Conservation (phyloP, 2,797 vertebrate species). For the Trachops cirrhosus region DNA sequence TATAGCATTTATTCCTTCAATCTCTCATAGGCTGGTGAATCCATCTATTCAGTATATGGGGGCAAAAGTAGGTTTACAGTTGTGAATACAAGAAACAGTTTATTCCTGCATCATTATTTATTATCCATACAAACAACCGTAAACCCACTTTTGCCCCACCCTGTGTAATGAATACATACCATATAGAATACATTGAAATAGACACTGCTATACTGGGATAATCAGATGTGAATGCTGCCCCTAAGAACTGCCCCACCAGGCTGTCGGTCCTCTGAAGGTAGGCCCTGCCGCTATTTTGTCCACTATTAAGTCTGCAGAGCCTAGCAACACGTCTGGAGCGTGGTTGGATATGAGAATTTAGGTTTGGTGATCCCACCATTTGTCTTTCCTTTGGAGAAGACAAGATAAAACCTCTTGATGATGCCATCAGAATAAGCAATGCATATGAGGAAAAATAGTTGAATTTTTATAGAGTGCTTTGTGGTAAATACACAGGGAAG, state of each 20-base stretch:
- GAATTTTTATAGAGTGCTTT: neutral
- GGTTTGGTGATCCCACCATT: neutral
- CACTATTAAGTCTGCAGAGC: neutral
- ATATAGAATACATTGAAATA: neutral
- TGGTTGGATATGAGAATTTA: neutral
- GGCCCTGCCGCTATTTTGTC: neutral
- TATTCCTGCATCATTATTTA: neutral
- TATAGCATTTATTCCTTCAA: neutral
- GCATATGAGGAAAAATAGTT: neutral
- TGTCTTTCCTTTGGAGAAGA: neutral
- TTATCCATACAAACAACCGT: neutral
- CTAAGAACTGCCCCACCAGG: neutral
- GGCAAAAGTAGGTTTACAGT: neutral
- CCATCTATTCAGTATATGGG: neutral
- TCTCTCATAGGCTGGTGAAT: neutral
- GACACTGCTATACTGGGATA: neutral
- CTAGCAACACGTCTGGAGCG: conserved; percentile 44
- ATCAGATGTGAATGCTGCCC: neutral
- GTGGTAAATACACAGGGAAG: neutral
- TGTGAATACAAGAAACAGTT: neutral
- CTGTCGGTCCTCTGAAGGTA: conserved; percentile 33
- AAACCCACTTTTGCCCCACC: neutral
- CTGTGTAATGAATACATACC: neutral
- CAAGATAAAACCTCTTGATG: neutral
- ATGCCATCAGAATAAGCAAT: neutral